Conservation (phyloP, 92 coral and sea anemone species). For the Montipora capitata region DNA sequence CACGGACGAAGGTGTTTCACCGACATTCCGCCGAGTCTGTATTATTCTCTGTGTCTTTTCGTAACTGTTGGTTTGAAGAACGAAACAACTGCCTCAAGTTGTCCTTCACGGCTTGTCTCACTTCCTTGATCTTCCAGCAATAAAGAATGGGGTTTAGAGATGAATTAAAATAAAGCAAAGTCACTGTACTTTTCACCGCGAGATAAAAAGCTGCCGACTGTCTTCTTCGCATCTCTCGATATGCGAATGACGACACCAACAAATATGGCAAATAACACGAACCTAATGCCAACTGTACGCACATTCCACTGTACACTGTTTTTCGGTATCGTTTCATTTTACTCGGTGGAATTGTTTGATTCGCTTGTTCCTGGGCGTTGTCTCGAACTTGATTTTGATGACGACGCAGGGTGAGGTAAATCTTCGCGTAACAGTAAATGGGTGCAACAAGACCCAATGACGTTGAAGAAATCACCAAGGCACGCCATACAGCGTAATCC, state of each 20-base stretch:
- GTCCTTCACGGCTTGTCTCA: too few relatives aligned
- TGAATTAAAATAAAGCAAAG: constrained; percentile 14
- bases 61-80: too few relatives aligned
- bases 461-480: too few relatives aligned
- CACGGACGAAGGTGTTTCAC: too few relatives aligned
- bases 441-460: background rate
- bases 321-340: background rate
- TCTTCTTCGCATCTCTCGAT: background rate
- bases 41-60: too few relatives aligned
- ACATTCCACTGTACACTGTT: background rate
- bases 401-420: constrained; percentile 7
- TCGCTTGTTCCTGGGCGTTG: background rate
- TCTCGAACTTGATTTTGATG: background rate
- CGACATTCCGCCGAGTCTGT: too few relatives aligned
- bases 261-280: background rate
- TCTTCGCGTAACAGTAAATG: background rate
- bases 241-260: background rate
- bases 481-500: background rate
- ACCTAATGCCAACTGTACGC: background rate
- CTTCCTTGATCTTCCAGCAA: constrained; percentile 14
- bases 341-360: background rate
- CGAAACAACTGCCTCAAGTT: too few relatives aligned
- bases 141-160: constrained; percentile 8
- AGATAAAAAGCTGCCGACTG: background rate
- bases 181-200: background rate